phyloP scores from a whole-genome alignment of 2,113 vertebrate genomes.

The Strix aluco region DNA sequence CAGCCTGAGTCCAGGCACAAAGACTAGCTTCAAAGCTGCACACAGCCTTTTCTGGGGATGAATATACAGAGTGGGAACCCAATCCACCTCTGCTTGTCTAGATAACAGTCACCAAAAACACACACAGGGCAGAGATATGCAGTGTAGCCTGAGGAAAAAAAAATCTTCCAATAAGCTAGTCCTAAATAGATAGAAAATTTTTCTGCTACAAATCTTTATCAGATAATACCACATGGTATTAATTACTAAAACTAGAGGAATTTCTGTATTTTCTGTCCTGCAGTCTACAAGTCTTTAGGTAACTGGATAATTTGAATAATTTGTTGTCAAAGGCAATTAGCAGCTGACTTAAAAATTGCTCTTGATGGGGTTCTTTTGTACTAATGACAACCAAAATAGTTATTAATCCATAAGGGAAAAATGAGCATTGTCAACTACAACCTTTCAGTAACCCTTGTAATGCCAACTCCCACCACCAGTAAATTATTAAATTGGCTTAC shows the following conservation, averaged over 20 bases:
- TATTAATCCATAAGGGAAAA: not conserved
- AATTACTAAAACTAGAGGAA: not conserved
- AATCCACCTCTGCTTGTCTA: not conserved
- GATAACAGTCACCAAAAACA: not conserved
- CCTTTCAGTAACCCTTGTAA: not conserved
- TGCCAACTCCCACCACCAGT: not conserved
- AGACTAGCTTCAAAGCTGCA: not conserved
- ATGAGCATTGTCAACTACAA: not conserved
- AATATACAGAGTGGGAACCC: not conserved
- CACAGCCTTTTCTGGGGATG: not conserved
- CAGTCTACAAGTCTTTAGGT: not conserved
- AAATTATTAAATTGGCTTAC: not conserved
- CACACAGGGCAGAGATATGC: rapidly evolving
- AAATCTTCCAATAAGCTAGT: not conserved
- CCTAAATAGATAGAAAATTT: not conserved
- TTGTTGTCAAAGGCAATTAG: not conserved
- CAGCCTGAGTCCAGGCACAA: not conserved
- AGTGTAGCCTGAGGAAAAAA: not conserved
- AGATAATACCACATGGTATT: not conserved
- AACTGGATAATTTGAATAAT: not conserved
- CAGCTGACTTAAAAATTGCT: not conserved
- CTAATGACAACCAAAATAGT: not conserved
- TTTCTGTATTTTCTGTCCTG: not conserved
- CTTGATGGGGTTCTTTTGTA: not conserved
- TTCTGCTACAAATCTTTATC: not conserved